These are phyloP conservation scores for Mustela erminea DNA, from an alignment of 2,797 vertebrate species.

Conservation along the genomic window DNA sequence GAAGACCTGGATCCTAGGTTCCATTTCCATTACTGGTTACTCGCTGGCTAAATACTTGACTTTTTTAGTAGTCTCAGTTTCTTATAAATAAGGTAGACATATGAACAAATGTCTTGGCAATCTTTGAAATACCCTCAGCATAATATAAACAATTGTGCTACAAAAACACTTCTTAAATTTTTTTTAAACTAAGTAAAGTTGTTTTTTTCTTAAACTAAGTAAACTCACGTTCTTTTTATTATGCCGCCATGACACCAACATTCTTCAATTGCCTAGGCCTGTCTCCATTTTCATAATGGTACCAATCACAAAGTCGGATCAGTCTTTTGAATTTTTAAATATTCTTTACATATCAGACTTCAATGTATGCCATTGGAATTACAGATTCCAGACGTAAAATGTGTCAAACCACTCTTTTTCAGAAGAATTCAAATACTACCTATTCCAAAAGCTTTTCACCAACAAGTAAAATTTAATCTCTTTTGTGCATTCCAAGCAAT, in stretches of 20 bases:
- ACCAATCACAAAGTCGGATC: not conserved
- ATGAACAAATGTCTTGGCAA: not conserved
- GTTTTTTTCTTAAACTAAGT: not conserved
- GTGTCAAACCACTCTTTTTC: not conserved
- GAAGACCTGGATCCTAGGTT: not conserved
- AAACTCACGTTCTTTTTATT: not conserved
- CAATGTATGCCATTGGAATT: not conserved
- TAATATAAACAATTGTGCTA: constrained; percentile 23
- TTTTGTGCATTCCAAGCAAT: not conserved
- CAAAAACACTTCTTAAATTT: not conserved
- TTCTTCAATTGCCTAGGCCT: not conserved
- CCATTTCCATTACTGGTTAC: not conserved
- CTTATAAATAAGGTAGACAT: not conserved
- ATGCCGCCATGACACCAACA: not conserved
- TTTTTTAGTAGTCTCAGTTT: constrained; percentile 5
- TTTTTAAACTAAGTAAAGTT: not conserved
- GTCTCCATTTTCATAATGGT: not conserved
- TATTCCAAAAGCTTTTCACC: not conserved
- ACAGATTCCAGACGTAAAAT: not conserved
- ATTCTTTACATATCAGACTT: not conserved
- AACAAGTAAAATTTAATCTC: not conserved
- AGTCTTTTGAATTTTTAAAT: constrained; percentile 9
- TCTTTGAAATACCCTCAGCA: not conserved
- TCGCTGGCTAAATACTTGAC: not conserved
- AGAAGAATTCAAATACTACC: not conserved